A percentile compares a stretch with the other conserved stretches of the same genome.
phyloP scores from a whole-genome alignment of 1,140 invertebrate species.

The Varroa destructor region DNA sequence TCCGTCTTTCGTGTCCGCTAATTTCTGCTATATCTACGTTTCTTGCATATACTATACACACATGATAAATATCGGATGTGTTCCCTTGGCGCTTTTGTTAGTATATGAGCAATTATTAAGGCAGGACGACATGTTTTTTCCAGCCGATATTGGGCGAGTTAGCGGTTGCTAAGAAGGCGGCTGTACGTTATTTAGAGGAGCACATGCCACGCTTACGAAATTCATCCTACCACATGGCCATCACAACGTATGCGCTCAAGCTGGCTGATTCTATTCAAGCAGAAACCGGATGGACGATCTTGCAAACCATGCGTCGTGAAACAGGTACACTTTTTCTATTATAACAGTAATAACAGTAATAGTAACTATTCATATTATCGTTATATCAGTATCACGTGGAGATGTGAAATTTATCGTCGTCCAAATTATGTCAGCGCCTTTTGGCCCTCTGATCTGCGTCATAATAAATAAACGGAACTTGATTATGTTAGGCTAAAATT shows the following conservation, averaged over 20 bases:
- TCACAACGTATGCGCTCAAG: conserved; percentile 45
- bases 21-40: not conserved
- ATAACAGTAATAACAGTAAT: not conserved
- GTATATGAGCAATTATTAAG: conserved; percentile 24
- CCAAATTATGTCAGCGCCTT: not conserved
- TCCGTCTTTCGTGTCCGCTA: no score
- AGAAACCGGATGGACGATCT: conserved; percentile 40
- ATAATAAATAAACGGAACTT: not conserved
- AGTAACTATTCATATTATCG: no score
- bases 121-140: not conserved
- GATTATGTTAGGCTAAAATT: no score
- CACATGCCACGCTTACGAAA: conserved; percentile 39
- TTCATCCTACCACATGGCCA: conserved; percentile 44
- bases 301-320: conserved; percentile 38
- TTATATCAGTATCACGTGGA: not conserved
- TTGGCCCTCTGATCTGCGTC: not conserved
- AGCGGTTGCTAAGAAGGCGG: conserved; percentile 37
- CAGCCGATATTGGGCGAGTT: conserved; percentile 32
- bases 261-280: conserved; percentile 40
- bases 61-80: not conserved
- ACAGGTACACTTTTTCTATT: conserved; percentile 35
- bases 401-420: not conserved
- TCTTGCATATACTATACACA: not conserved
- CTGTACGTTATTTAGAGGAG: conserved; percentile 41
- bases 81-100: not conserved